Conservation (phyloP, 2,797 vertebrate genomes). For the Aeoliscus strigatus region DNA sequence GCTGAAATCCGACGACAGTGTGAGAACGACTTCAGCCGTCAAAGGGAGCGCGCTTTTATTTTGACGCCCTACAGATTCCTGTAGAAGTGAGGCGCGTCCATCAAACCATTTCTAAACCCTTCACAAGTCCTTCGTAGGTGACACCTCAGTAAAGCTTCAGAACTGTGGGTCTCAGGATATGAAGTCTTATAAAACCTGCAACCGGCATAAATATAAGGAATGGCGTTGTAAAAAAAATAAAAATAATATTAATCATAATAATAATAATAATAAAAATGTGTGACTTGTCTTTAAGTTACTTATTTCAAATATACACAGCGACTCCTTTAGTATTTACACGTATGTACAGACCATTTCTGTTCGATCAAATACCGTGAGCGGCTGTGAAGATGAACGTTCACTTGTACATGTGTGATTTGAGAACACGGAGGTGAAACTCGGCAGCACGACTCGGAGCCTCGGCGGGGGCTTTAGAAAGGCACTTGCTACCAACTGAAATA, state of each 20-base stretch:
- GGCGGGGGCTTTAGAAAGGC: conserved; percentile 83
- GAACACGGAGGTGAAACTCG: conserved; percentile 72
- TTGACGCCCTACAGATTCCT: no score
- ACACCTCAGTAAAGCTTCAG: conserved; percentile 71
- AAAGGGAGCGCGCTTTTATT: no score
- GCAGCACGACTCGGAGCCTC: conserved; percentile 67
- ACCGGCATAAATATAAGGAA: conserved; percentile 90
- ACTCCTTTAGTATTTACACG: conserved; percentile 98
- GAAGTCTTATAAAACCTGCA: conserved; percentile 84
- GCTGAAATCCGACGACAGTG: no score
- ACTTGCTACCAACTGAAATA: conserved; percentile 93
- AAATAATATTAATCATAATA: conserved; percentile 52
- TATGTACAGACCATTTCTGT: conserved; percentile 83
- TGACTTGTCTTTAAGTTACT: conserved; percentile 93
- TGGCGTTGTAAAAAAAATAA: conserved; percentile 82
- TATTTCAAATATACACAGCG: conserved; percentile 99
- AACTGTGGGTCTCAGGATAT: conserved; percentile 69
- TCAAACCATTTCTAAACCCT: conserved; percentile 60
- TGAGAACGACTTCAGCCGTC: no score
- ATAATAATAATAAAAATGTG: conserved; percentile 76
- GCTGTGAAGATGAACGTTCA: conserved; percentile 75
- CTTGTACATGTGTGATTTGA: conserved; percentile 67
- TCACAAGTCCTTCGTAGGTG: conserved; percentile 56
- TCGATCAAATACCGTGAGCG: conserved; percentile 83
- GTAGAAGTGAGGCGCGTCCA: not conserved